Evolutionary conservation across 2,797 vertebrate genomes (phyloP).

Genomic region (Mustela erminea): DNA sequence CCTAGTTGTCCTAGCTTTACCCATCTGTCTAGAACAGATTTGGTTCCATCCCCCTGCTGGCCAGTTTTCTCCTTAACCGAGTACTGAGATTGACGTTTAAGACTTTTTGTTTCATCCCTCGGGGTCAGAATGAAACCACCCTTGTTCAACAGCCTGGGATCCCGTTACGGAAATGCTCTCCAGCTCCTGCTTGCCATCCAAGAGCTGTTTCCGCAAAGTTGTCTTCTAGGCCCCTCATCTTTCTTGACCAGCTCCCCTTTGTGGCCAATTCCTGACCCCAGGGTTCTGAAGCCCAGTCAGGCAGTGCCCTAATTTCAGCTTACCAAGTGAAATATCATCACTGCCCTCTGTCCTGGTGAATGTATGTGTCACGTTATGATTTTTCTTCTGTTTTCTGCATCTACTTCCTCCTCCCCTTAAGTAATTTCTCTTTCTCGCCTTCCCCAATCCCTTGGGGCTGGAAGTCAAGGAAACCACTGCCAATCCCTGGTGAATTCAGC

Average conservation of each 20-base stretch:
- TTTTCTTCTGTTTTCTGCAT: not conserved
- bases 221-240: not conserved
- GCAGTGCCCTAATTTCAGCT: not conserved
- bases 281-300: not conserved
- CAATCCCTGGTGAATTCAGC: not conserved
- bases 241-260: not conserved
- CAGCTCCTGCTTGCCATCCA: not conserved
- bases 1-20: not conserved
- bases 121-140: not conserved
- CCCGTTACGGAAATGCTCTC: not conserved
- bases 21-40: not conserved
- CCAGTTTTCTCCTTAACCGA: constrained; percentile 22
- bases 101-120: not conserved
- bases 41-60: not conserved
- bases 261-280: not conserved
- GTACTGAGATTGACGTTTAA: not conserved
- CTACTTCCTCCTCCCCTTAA: not conserved
- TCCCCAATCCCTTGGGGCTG: not conserved
- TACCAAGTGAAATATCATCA: not conserved
- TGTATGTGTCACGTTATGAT: not conserved
- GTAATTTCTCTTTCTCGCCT: not conserved
- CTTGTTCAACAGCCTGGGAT: constrained; percentile 12
- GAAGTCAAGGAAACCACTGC: constrained; percentile 6
- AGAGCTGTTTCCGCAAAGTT: not conserved
- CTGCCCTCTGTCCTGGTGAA: not conserved